These are phyloP conservation scores for Hippasteria phrygiana DNA, from an alignment of 53 echinoderm and acorn worm species.

Conservation along the genomic window DNA sequence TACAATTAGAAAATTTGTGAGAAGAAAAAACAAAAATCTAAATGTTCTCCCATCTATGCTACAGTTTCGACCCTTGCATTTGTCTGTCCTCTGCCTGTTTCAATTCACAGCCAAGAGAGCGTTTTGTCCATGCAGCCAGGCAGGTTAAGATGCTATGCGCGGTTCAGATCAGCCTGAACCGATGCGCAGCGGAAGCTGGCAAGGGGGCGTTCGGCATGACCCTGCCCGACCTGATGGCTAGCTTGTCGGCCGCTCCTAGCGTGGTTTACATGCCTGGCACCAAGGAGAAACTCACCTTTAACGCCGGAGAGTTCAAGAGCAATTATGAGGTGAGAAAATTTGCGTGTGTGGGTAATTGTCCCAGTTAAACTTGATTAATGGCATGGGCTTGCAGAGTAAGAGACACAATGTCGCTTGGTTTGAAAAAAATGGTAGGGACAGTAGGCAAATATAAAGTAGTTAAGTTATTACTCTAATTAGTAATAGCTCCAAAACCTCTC, in stretches of 20 bases:
- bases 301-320: constrained; percentile 81
- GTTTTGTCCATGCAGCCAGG: constrained; percentile 79
- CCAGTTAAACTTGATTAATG: neutral
- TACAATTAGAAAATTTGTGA: too few species aligned
- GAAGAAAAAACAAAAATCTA: too few species aligned
- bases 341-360: neutral
- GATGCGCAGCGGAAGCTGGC: constrained; percentile 85
- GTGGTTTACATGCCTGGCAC: constrained; percentile 75
- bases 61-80: neutral
- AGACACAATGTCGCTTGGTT: neutral
- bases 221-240: constrained; percentile 75
- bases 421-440: too few species aligned
- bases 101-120: constrained; percentile 70
- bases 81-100: neutral
- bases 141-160: constrained; percentile 92
- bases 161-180: constrained; percentile 86
- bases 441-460: too few species aligned
- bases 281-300: constrained; percentile 88
- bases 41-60: neutral
- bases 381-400: neutral
- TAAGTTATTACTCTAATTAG: too few species aligned
- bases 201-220: constrained; percentile 74
- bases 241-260: constrained; percentile 71
- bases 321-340: constrained; percentile 77
- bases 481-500: too few species aligned